phyloP scores from a whole-genome alignment of 2,888 invertebrate species.

The Acronicta psi region DNA sequence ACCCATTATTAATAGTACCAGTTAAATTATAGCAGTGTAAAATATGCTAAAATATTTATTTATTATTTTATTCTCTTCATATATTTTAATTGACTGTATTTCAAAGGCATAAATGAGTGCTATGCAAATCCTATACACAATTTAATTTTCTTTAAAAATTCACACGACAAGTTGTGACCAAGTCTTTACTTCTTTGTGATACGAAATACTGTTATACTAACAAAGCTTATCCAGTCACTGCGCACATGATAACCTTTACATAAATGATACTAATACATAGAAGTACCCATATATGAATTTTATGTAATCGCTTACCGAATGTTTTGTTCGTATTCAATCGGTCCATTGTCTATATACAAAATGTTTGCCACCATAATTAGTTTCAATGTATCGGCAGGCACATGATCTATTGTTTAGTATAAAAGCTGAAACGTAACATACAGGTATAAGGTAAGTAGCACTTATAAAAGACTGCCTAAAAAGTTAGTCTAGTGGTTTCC shows the following conservation, averaged over 20 bases:
- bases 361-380: slow-evolving; percentile 38
- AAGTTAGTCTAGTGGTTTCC: too few relatives aligned
- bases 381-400: slow-evolving; percentile 16
- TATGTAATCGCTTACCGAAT: slow-evolving; percentile 66
- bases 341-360: slow-evolving; percentile 52
- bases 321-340: slow-evolving; percentile 52
- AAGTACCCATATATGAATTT: slow-evolving; percentile 22
- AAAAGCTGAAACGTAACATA: slow-evolving; percentile 31
- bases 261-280: slow-evolving; percentile 12
- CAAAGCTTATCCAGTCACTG: slow-evolving; percentile 11
- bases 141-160: too few relatives aligned
- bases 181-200: background rate
- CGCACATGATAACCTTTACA: slow-evolving; percentile 9
- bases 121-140: too few relatives aligned
- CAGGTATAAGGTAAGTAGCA: slow-evolving; percentile 6
- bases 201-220: background rate
- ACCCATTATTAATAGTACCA: too few relatives aligned
- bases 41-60: too few relatives aligned
- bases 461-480: slow-evolving; percentile 10
- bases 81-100: too few relatives aligned
- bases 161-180: background rate
- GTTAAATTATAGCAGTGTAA: too few relatives aligned
- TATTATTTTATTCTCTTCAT: too few relatives aligned
- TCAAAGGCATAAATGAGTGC: too few relatives aligned
- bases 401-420: slow-evolving; percentile 31